A percentile compares a stretch with the other conserved stretches of the same genome.
Evolutionary conservation across 2,888 invertebrate species (phyloP).

Genomic region (Aphodius granarius): DNA sequence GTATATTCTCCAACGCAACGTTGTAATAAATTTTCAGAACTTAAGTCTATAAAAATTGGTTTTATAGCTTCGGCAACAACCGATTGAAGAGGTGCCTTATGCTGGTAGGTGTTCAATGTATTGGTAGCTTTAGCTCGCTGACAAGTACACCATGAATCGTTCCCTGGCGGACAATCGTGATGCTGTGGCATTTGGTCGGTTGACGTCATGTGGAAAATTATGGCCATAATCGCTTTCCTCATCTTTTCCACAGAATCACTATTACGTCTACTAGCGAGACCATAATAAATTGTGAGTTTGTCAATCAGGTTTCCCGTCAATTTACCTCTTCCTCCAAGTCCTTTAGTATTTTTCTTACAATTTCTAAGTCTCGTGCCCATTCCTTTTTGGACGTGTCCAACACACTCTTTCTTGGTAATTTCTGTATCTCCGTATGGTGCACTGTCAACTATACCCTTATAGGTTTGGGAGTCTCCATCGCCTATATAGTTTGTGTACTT

Average conservation of each 20-base stretch:
- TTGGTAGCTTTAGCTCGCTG: constrained; percentile 20
- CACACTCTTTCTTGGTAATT: constrained; percentile 16
- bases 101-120: background rate
- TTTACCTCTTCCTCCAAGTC: constrained; percentile 17
- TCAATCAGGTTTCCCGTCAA: constrained; percentile 16
- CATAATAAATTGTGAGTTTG: constrained; percentile 26
- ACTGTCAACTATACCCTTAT: constrained; percentile 25
- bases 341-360: constrained; percentile 11
- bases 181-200: constrained; percentile 29
- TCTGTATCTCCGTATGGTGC: constrained; percentile 30
- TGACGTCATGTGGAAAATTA: constrained; percentile 28
- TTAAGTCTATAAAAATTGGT: background rate
- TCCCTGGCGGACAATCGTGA: constrained; percentile 29
- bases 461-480: constrained; percentile 34
- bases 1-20: background rate
- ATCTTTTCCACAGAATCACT: constrained; percentile 30
- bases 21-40: background rate
- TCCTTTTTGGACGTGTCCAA: constrained; percentile 12
- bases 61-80: background rate
- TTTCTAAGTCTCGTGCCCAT: constrained; percentile 11
- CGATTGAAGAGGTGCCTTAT: background rate
- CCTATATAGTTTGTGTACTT: constrained; percentile 27
- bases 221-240: constrained; percentile 32
- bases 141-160: constrained; percentile 31
- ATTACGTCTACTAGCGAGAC: constrained; percentile 26